These are phyloP conservation scores for Apis laboriosa DNA, from an alignment of 1,140 invertebrate genomes.

Conservation along the genomic window DNA sequence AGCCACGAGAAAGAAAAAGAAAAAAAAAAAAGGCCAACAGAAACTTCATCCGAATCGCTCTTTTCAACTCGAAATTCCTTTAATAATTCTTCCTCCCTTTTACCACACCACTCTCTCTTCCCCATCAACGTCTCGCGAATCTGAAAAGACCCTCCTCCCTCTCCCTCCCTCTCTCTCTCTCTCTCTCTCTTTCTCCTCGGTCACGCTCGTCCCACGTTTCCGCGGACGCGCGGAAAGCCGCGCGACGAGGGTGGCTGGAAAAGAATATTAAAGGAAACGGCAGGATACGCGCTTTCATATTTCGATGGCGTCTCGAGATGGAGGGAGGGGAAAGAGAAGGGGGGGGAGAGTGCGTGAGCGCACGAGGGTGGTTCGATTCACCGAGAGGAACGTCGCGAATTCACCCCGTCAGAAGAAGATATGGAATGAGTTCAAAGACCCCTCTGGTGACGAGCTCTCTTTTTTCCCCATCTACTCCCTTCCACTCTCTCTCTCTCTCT, in stretches of 20 bases:
- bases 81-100: neutral
- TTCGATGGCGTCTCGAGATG: slow-evolving; percentile 23
- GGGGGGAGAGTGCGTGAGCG: neutral
- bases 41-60: neutral
- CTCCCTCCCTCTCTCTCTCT: neutral
- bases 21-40: neutral
- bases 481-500: neutral
- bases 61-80: neutral
- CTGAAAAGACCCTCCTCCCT: neutral
- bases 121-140: neutral
- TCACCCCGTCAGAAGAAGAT: slow-evolving; percentile 4
- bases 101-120: too few relatives aligned
- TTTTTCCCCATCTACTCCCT: neutral
- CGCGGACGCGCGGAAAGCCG: neutral
- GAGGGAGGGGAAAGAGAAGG: too few relatives aligned
- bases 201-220: slow-evolving; percentile 8
- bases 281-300: slow-evolving; percentile 52
- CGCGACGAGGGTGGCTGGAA: neutral
- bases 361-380: slow-evolving; percentile 33
- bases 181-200: neutral
- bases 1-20: too few relatives aligned
- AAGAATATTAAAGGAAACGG: slow-evolving; percentile 62
- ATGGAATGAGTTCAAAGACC: slow-evolving; percentile 47
- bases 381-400: slow-evolving; percentile 42
- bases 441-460: neutral